These are phyloP conservation scores for Acromyrmex charruanus DNA, from an alignment of 1,140 invertebrate species.

Conservation along the genomic window DNA sequence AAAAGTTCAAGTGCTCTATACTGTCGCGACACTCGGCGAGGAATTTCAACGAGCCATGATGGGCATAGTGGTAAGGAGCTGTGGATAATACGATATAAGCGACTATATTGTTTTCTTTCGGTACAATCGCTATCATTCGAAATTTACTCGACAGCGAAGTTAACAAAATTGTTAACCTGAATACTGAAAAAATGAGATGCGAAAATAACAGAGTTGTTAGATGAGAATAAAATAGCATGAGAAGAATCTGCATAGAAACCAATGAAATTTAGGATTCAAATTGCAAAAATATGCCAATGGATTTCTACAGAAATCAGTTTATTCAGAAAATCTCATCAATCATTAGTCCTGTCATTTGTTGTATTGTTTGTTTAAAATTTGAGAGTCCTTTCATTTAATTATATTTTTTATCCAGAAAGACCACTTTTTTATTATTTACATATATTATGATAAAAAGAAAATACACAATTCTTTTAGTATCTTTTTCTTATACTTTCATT, in stretches of 20 bases:
- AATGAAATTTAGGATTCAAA: conserved; percentile 13
- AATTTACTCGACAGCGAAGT: conserved; percentile 38
- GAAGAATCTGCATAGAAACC: not conserved
- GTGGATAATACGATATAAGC: conserved; percentile 26
- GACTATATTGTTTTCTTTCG: conserved; percentile 5
- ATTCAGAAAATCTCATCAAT: too few relatives aligned
- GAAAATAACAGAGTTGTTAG: conserved; percentile 6
- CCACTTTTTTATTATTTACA: not conserved
- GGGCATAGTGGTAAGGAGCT: not conserved
- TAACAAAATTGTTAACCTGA: not conserved
- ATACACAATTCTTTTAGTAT: not conserved
- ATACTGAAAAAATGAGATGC: not conserved
- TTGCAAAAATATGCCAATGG: not conserved
- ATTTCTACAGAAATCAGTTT: not conserved
- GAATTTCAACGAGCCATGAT: conserved; percentile 30
- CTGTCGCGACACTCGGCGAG: conserved; percentile 26
- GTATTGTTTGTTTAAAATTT: too few relatives aligned
- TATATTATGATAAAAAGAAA: not conserved
- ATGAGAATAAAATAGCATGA: conserved; percentile 30
- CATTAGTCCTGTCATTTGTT: too few relatives aligned
- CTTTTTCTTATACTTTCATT: not conserved
- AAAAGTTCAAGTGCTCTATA: conserved; percentile 33
- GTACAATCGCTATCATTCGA: conserved; percentile 2
- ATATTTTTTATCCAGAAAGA: too few relatives aligned
- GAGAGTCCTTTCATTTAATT: too few relatives aligned